A percentile compares a stretch with the other conserved stretches of the same genome.
Conservation (phyloP, 2,797 vertebrate genomes). For the Acrossocheilus fasciatus region DNA sequence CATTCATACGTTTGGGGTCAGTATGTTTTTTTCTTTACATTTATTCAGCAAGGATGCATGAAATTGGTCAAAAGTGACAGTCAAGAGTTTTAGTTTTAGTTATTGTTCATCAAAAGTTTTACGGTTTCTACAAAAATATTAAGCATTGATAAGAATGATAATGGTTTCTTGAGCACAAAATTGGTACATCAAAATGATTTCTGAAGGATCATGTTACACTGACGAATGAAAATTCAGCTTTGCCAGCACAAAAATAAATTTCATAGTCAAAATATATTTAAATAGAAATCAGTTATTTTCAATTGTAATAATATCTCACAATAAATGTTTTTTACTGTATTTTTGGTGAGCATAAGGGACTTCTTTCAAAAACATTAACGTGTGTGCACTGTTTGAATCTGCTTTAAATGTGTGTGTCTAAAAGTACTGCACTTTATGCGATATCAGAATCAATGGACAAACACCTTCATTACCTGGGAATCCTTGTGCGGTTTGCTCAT, state of each 20-base stretch:
- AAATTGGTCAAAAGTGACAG: background rate
- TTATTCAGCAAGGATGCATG: background rate
- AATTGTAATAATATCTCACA: background rate
- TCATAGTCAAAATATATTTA: background rate
- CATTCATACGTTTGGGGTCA: background rate
- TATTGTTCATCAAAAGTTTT: too few species aligned
- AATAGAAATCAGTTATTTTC: background rate
- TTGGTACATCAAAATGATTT: background rate
- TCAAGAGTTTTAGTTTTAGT: background rate
- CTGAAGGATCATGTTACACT: background rate
- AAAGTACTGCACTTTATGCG: background rate
- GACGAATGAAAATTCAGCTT: background rate
- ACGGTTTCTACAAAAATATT: background rate
- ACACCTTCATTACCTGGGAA: background rate
- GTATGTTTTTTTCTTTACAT: background rate
- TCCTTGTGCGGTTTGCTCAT: background rate
- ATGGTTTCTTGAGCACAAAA: background rate
- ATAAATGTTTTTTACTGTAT: background rate
- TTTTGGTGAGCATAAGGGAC: background rate
- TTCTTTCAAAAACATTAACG: background rate
- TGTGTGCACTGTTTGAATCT: background rate
- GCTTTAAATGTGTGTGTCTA: background rate
- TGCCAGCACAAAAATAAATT: background rate
- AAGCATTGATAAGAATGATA: background rate
- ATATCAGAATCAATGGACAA: background rate